Base-by-base conservation (phyloP, 1,140 invertebrate genomes). In the Phymastichus coffea region DNA sequence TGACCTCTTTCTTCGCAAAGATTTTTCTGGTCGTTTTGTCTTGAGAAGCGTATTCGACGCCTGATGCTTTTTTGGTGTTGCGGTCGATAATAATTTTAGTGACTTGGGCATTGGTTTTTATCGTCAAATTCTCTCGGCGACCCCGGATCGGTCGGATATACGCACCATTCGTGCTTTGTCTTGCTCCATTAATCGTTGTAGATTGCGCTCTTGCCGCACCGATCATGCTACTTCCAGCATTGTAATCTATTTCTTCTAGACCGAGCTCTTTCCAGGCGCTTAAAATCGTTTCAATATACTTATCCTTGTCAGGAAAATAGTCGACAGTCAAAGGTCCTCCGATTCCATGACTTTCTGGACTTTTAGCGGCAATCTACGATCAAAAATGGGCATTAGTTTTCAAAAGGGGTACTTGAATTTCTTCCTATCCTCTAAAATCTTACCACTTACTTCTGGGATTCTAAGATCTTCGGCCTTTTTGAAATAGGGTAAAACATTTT, bases 401-500 rank as follows among this genome's bases (percentile, higher is more conserved):
- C 4, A 9, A 38, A 38, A 38, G 15, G 4, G 35, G 14, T 8
- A 38, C 4, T 33, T 14, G 30, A 14, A 14, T 17, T 52, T 38
- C 15, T 4, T 40, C 6, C 6, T 14, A 40, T 7, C 7, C 15
- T 10, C 4, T 40, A 40, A n/a, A 40, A 40, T n/a, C 10, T 9
- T 4, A 1, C 10, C 15, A 33, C 20, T 65, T 41, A 71, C 69
- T 22, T 49, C 17, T 3, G 40, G 40, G 9, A 8, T 43, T 3
- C 48, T 10, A 51, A 85, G 79, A 62, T 87, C 84, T 78, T 92
- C 89, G 0, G 85, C 86, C 72, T 91, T 91, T 48, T 83, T 85
- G 67, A 93, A 93, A 72, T 92, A 93, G 0, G 84, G 88, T 9
- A 92, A 70, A 0, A 92, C 81, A 56, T 92, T 87, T 7, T 86